Base-by-base conservation (phyloP, 2,113 vertebrate genomes). In the Rhipidura dahli region DNA sequence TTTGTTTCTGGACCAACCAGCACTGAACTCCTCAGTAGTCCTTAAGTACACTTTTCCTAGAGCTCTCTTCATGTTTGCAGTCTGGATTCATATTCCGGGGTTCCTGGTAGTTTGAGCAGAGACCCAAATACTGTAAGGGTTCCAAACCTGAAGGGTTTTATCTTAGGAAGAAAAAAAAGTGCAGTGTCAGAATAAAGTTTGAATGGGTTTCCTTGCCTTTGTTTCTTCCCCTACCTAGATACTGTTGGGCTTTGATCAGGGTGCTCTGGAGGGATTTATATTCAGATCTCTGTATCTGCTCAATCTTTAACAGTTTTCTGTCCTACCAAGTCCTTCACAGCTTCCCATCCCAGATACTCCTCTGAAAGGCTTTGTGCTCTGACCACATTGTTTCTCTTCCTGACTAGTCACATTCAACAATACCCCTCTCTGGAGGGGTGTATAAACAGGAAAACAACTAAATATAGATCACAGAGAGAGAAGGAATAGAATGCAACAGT, bases 331-430 rank as follows among this genome's bases (percentile, higher is more conserved):
- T 61, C 63, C 27, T 83, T 24, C 45, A n/a, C 0, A 1, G 27
- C 42, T 86, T 95, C 79, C 75, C 76, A 93, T 94, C 42, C 71
- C 59, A 50, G 27, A 83, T 93, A 66, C 23, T 77, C 22, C 49
- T 92, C 85, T 92, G 79, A 85, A 93, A 86, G 50, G 37, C 80
- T 92, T 83, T 80, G 31, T 88, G 83, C 24, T 73, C 24, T 92
- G 63, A 86, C 83, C 27, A 0, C 83, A 83, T 86, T 93, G 90
- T 94, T 94, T 83, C 63, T 92, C 72, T 97, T 97, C 95, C 95
- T 95, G 95, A 90, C 80, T 81, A 83, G 90, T 93, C 80, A n/a
- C 21, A 90, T 87, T 90, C 80, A 94, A 95, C 94, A 97, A 93
- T 94, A 89, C 19, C 16, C 37, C 20, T 83, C 27, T 92, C 89